phyloP scores from a whole-genome alignment of 2,113 vertebrate species.

The Mionectes macconnelli region DNA sequence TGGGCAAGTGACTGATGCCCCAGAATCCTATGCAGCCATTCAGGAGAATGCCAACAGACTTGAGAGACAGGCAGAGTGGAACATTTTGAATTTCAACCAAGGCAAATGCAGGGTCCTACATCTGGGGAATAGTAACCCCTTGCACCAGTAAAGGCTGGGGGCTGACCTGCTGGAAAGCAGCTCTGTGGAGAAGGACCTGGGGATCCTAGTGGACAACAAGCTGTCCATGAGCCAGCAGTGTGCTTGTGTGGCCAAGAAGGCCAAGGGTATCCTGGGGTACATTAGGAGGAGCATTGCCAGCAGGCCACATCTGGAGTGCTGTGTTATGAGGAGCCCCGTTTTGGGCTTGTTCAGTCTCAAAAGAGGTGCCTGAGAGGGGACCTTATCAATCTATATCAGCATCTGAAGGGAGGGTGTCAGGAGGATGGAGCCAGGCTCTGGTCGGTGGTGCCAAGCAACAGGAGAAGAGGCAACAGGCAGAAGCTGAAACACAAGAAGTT shows the following conservation, averaged over 20 bases:
- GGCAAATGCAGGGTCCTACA: not conserved
- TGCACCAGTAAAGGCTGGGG: not conserved
- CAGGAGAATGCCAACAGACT: not conserved
- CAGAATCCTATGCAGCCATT: not conserved
- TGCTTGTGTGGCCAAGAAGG: not conserved
- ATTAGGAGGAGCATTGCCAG: not conserved
- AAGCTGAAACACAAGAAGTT: not conserved
- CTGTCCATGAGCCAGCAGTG: not conserved
- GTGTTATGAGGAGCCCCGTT: not conserved
- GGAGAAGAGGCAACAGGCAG: not conserved
- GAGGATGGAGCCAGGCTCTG: not conserved
- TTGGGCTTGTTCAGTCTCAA: not conserved
- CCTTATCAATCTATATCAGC: not conserved
- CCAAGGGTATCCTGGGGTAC: not conserved
- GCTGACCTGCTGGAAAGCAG: not conserved
- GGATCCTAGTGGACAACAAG: accelerated
- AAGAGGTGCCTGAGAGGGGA: not conserved
- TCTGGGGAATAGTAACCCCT: not conserved
- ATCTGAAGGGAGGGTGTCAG: not conserved
- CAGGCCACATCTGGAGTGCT: not conserved
- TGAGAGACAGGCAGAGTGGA: not conserved
- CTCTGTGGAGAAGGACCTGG: not conserved
- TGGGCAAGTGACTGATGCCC: not conserved
- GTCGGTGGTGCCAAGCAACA: not conserved
- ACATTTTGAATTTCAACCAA: not conserved